Base-by-base conservation (phyloP, 2,113 vertebrate species). In the Actinemys pallida region DNA sequence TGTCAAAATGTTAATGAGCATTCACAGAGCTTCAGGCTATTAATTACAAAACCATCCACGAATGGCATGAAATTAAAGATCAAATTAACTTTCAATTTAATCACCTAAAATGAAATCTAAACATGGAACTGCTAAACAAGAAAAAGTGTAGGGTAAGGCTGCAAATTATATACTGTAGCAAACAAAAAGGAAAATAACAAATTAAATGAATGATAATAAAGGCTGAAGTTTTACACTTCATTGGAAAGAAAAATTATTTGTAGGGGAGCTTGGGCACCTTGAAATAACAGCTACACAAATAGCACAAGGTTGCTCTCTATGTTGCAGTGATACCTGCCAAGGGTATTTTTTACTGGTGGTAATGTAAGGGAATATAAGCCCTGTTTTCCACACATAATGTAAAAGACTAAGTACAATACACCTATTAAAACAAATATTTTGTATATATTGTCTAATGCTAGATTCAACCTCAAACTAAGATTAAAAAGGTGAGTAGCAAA, bases 361-460 rank as follows among this genome's bases (percentile, higher is more conserved):
- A 81, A 62, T 53, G 3, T 1, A 86, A 14, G 22, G 20, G 22
- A 81, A 86, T 92, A 50, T 8, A 8, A 81, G 2, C 8, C 78
- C 47, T 87, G 8, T 79, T 19, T 79, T 39, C 57, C 89, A 84
- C 87, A 79, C 1, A 81, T 16, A 87, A 81, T 49, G 4, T 19
- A 65, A n/a, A 39, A n/a, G 35, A 39, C 9, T 72, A 45, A 49
- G 19, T 29, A 3, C 83, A 82, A 56, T 86, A 35, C 1, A 22
- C 1, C 39, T 90, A 65, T 69, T 17, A 54, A 31, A 11, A 45
- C 17, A 27, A 42, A 13, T 49, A 65, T 96, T 84, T 91, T 57
- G 22, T 25, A 45, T 75, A 45, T 75, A 75, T 45, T 42, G 10
- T 52, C 76, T n/a, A 86, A 62, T 0, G 1, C 4, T 0, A 0